Evolutionary conservation across 2,797 vertebrate genomes (phyloP), one percentile per base, ranked within the genome.

Genomic region (Ctenopoma kingsleyae): DNA sequence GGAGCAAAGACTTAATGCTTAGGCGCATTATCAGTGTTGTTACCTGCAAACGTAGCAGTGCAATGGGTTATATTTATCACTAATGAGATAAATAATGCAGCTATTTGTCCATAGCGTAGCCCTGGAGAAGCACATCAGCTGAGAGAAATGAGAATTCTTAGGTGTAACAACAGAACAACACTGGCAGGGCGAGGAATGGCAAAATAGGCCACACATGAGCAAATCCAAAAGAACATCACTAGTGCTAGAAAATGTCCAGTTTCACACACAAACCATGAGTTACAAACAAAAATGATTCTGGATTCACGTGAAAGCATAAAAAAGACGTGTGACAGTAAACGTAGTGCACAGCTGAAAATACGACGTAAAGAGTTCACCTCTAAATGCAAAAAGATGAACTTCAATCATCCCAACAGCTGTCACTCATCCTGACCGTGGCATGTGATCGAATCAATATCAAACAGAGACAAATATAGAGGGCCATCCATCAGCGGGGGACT

Each of bases 21-120:
- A 47, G 65, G 53, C 8, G 4, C 74, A 79, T 81, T 85, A 84
- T 85, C 76, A 51, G 49, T 22, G 59, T 48, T 83, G 78, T 82
- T 89, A 83, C 78, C 84, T 83, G 81, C 36, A 78, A 86, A 87
- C 81, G 74, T 65, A 71, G 77, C 78, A 8, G 50, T 66, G 76
- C 72, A 59, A 32, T 5, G 63, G 67, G 66, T 81, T 87, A 73
- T 81, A 86, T 89, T 88, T 89, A 78, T 85, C 85, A 61, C 83
- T 90, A 87, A 90, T 87, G 83, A 91, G 84, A 87, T 85, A 81
- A 89, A 85, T 89, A 84, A 86, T 82, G 65, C 57, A 53, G 59
- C 63, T 67, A 63, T 90, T 88, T 86, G 83, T 84, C 64, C 63
- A 20, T 60, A 72, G 76, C 70, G 81, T 73, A 78, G 85, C 73